Evolutionary conservation across 2,888 invertebrate species (phyloP).

Genomic region (Leptinotarsa juncta): DNA sequence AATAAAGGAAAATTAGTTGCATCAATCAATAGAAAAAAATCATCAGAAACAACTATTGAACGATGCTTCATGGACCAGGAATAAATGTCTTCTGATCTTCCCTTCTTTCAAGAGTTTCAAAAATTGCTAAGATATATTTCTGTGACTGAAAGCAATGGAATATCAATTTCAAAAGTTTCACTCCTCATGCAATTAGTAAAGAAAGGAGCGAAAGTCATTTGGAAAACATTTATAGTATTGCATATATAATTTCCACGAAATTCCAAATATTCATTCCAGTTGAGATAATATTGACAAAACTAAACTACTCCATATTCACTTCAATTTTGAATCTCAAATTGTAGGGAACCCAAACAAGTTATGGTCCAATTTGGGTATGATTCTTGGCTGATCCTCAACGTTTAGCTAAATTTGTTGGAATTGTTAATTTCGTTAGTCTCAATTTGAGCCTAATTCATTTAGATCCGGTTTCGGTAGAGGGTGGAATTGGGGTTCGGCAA

Average conservation of each 20-base stretch:
- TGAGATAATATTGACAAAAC: not conserved
- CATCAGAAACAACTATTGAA: no score
- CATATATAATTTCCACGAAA: not conserved
- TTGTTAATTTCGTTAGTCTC: conserved; percentile 18
- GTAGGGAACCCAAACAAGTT: not conserved
- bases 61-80: no score
- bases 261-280: not conserved
- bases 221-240: not conserved
- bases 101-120: no score
- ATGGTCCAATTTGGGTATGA: conserved; percentile 7
- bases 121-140: no score
- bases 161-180: not conserved
- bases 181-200: not conserved
- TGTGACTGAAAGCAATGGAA: no score
- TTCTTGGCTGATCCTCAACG: conserved; percentile 1
- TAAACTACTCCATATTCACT: not conserved
- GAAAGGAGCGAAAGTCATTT: not conserved
- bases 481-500: not conserved
- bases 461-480: conserved; percentile 1
- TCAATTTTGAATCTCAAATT: conserved; percentile 3
- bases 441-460: conserved; percentile 10
- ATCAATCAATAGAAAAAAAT: no score
- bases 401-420: conserved; percentile 14
- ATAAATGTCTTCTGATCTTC: no score
- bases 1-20: no score